These are phyloP conservation scores for Desmophyllum pertusum DNA, from an alignment of 92 coral and sea anemone species.

Conservation along the genomic window DNA sequence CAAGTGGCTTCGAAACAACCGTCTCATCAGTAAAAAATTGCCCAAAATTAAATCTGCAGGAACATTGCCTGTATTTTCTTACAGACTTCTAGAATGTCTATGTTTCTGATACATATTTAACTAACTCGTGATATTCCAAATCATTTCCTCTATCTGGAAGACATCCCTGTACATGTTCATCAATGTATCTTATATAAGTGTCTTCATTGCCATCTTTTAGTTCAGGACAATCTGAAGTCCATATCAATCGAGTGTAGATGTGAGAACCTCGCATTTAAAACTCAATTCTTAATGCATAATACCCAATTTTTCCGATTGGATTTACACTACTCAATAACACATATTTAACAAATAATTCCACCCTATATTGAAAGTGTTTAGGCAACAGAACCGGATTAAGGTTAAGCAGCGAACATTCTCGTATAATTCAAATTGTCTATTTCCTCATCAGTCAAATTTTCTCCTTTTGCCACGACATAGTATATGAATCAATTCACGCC, in stretches of 20 bases:
- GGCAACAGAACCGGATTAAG: conserved; percentile 42
- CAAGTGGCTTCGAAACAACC: background rate
- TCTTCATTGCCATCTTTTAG: no score
- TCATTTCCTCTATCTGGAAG: no score
- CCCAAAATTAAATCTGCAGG: background rate
- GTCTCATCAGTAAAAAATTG: background rate
- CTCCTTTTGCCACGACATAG: conserved; percentile 52
- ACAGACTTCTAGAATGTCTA: background rate
- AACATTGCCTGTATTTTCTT: conserved; percentile 10
- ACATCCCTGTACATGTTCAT: no score
- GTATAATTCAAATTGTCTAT: conserved; percentile 54
- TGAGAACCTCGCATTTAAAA: conserved; percentile 58
- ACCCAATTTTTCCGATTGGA: conserved; percentile 61
- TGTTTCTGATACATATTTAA: conserved; percentile 12
- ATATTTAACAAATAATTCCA: conserved; percentile 44
- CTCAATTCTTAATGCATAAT: conserved; percentile 61
- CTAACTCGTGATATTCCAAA: no score
- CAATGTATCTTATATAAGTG: no score
- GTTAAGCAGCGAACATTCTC: conserved; percentile 36
- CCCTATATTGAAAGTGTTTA: conserved; percentile 55
- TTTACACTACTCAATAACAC: conserved; percentile 42
- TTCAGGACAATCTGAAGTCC: no score
- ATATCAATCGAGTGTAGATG: no score
- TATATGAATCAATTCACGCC: no score
- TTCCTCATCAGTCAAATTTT: conserved; percentile 48